Conservation (phyloP, 2,888 invertebrate species). For the Zootermopsis nevadensis region DNA sequence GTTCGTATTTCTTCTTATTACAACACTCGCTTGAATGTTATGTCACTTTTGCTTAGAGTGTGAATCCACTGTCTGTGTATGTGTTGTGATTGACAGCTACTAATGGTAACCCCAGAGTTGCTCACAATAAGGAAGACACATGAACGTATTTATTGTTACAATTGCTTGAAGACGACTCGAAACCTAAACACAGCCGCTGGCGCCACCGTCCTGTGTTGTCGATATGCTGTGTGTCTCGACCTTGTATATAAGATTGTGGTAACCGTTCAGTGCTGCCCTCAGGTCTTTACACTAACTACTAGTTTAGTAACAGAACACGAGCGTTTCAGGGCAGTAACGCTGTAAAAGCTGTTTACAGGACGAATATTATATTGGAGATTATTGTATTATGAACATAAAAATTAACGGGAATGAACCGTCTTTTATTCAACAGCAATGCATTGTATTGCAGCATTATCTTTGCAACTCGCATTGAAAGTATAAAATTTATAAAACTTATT, state of each 20-base stretch:
- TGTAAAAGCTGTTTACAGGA: too few relatives aligned
- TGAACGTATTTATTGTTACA: constrained; percentile 4
- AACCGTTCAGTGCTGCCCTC: neutral
- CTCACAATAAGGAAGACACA: constrained; percentile 16
- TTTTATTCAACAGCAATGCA: too few relatives aligned
- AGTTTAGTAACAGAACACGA: too few relatives aligned
- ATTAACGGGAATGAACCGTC: too few relatives aligned
- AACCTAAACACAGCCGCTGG: constrained; percentile 13
- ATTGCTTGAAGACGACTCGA: constrained; percentile 7
- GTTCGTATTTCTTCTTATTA: too few relatives aligned
- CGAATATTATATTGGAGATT: too few relatives aligned
- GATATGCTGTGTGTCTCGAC: neutral
- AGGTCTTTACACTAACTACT: too few relatives aligned
- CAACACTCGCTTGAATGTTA: neutral
- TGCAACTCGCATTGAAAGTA: too few relatives aligned
- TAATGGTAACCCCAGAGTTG: constrained; percentile 7
- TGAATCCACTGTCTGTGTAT: neutral
- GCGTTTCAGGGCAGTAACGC: too few relatives aligned
- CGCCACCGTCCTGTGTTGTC: neutral
- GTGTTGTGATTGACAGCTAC: neutral
- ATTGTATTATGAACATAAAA: too few relatives aligned
- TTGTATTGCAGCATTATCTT: too few relatives aligned
- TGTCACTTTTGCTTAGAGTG: neutral
- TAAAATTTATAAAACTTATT: too few relatives aligned
- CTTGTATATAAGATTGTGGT: neutral